phyloP scores from a whole-genome alignment of 1,140 invertebrate genomes.

The Limonius californicus region DNA sequence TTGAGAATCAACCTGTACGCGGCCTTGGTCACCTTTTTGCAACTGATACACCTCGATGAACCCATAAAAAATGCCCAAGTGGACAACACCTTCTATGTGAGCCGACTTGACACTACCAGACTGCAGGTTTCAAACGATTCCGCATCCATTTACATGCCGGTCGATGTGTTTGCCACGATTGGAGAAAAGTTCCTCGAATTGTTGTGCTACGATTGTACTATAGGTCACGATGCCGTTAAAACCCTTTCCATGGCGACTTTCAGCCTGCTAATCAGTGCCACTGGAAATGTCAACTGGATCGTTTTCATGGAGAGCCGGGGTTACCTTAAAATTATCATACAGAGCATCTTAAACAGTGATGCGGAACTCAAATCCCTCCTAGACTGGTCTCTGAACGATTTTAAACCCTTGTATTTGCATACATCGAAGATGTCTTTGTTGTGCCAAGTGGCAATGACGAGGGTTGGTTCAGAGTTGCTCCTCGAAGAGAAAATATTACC shows the following conservation, averaged over 20 bases:
- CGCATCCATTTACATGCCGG: slow-evolving; percentile 37
- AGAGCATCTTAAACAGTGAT: slow-evolving; percentile 73
- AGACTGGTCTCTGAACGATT: slow-evolving; percentile 62
- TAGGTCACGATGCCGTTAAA: slow-evolving; percentile 83
- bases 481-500: slow-evolving; percentile 70
- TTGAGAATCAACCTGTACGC: slow-evolving; percentile 82
- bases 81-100: slow-evolving; percentile 49
- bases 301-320: slow-evolving; percentile 72
- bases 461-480: slow-evolving; percentile 70
- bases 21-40: slow-evolving; percentile 69
- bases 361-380: slow-evolving; percentile 65
- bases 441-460: slow-evolving; percentile 65
- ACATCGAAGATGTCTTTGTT: slow-evolving; percentile 84
- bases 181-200: slow-evolving; percentile 80
- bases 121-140: background rate
- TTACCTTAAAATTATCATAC: slow-evolving; percentile 79
- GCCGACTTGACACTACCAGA: slow-evolving; percentile 58
- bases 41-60: slow-evolving; percentile 61
- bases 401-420: slow-evolving; percentile 80
- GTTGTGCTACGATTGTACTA: slow-evolving; percentile 80
- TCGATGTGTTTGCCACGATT: slow-evolving; percentile 62
- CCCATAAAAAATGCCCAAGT: slow-evolving; percentile 38
- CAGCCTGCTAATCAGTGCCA: slow-evolving; percentile 72
- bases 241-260: slow-evolving; percentile 81
- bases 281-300: slow-evolving; percentile 70